Evolutionary conservation across 2,113 vertebrate species (phyloP).

Genomic region (Calyptommatus sinebrachiatus): DNA sequence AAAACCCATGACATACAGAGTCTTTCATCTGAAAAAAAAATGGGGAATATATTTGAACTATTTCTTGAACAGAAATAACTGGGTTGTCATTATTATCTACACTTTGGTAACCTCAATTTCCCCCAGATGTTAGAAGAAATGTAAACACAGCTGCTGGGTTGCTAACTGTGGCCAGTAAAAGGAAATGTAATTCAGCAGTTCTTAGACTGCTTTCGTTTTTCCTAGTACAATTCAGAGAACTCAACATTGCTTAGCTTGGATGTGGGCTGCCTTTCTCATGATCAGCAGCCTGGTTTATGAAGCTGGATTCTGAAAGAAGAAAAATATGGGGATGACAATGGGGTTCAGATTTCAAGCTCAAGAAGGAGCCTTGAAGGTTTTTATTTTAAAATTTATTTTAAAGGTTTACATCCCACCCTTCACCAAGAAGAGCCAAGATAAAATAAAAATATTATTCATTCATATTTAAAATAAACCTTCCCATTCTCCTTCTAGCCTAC

Average conservation of each 20-base stretch:
- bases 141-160: not conserved
- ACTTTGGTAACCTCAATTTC: not conserved
- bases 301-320: not conserved
- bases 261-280: not conserved
- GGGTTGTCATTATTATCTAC: not conserved
- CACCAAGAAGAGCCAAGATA: no score
- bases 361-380: no score
- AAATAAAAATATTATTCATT: no score
- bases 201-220: not conserved
- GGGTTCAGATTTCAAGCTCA: no score
- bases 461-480: no score
- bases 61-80: not conserved
- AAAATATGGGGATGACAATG: no score
- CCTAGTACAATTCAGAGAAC: not conserved
- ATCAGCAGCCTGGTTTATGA: not conserved
- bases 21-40: no score
- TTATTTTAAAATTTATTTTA: no score
- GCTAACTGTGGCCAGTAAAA: not conserved
- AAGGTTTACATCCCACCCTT: no score
- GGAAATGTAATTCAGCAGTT: not conserved
- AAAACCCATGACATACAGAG: no score
- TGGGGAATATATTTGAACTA: not conserved
- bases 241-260: not conserved
- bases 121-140: not conserved
- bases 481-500: no score